Conservation (phyloP, 35 echinoderm and acorn worm genomes). For the Amphiura filiformis region DNA sequence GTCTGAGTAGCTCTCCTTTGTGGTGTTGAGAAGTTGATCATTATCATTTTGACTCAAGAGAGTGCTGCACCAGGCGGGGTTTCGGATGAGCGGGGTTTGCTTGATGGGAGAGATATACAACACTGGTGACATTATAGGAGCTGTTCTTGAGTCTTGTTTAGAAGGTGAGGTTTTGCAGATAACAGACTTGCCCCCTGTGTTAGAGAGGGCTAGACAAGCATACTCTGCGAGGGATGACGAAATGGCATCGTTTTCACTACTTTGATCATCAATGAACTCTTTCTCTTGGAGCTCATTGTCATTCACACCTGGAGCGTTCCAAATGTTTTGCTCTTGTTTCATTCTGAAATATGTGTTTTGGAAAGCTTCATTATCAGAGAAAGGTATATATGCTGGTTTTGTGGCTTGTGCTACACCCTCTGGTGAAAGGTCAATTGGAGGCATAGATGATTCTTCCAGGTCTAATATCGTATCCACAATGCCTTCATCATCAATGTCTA, state of each 20-base stretch:
- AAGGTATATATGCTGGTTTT: no score
- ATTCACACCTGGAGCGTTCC: not conserved
- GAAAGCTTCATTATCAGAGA: not conserved
- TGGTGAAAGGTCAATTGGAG: not conserved
- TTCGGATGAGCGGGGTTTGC: not conserved
- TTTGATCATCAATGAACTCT: not conserved
- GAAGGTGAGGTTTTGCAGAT: no score
- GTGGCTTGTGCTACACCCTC: no score
- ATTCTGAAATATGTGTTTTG: not conserved
- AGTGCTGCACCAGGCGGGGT: not conserved
- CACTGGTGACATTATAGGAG: not conserved
- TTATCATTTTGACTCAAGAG: not conserved
- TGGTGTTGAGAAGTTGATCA: not conserved
- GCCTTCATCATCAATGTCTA: not conserved
- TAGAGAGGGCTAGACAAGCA: not conserved
- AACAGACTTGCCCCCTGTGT: not conserved
- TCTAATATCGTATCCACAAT: not conserved
- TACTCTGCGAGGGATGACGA: not conserved
- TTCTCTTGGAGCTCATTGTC: no score
- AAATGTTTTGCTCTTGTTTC: not conserved
- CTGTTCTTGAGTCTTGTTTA: not conserved
- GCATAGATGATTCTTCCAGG: not conserved
- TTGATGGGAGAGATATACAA: not conserved
- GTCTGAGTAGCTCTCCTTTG: not conserved
- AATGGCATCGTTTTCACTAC: not conserved